Evolutionary conservation across 1,140 invertebrate genomes (phyloP), one percentile per base, ranked within the genome.

Genomic region (Drosophila santomea): DNA sequence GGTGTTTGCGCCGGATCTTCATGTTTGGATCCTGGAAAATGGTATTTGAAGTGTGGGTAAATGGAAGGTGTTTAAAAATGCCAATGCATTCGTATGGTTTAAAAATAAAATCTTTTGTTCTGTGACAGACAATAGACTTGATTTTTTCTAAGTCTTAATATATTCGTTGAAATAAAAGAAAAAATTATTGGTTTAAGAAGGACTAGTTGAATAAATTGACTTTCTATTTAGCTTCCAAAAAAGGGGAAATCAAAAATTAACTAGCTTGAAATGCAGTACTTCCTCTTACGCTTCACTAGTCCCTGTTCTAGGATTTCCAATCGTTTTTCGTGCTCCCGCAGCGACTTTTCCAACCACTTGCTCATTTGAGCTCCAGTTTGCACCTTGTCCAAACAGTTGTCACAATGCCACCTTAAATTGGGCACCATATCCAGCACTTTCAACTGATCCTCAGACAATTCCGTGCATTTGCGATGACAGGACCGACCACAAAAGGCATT

Each of bases 321-420:
- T 12, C 84, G 60, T 38, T 88, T 88, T 55, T 89, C 83, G 25
- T 89, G 79, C 38, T 71, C 55, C 12, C 47, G 59, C 1, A 88
- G 38, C 28, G 55, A 62, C 0, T 60, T 41, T 3, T 86, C 75
- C 41, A 86, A 43, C 36, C 67, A 79, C n/a, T 48, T 17, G 12
- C 14, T 57, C 12, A 62, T 39, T 75, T 61, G 28, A 2, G 61
- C 14, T 11, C 15, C 28, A 32, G 23, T 58, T 20, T 51, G 8
- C 10, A 2, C 0, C 5, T 23, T 32, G 4, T 25, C 23, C 3
- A 74, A 20, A 14, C 83, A 86, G 2, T 1, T n/a, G 8, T 85
- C 52, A 11, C 81, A 86, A 2, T 44, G 41, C 71, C 79, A 86
- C 8, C 32, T 55, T 0, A 80, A 59, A 51, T 67, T 83, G 10